These are phyloP conservation scores for Arvicola amphibius DNA, from an alignment of 2,797 vertebrate species.

Conservation along the genomic window DNA sequence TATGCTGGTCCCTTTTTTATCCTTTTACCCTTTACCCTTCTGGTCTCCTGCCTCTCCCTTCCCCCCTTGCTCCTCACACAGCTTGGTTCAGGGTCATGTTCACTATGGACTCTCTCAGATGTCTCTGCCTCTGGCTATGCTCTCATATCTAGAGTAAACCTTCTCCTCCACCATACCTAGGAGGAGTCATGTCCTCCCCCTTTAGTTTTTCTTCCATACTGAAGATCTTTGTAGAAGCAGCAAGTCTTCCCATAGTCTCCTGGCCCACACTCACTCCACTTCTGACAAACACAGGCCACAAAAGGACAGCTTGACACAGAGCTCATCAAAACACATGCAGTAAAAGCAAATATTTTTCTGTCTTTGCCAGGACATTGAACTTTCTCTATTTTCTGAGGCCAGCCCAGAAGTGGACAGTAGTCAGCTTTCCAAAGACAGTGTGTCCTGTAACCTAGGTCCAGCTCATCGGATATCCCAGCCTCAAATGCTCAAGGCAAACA, in stretches of 20 bases:
- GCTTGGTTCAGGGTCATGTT: neutral
- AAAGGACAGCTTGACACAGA: neutral
- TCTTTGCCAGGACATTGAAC: neutral
- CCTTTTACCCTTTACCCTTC: neutral
- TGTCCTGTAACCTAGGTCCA: neutral
- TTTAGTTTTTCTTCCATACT: neutral
- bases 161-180: neutral
- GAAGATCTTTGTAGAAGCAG: neutral
- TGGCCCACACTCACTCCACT: neutral
- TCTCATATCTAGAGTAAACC: neutral
- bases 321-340: neutral
- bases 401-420: neutral
- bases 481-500: neutral
- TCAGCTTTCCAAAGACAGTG: slow-evolving; percentile 11
- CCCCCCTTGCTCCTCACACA: neutral
- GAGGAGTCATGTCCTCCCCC: neutral
- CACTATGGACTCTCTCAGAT: neutral
- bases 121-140: neutral
- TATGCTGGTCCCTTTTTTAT: neutral
- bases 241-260: neutral
- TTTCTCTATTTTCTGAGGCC: neutral
- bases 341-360: neutral
- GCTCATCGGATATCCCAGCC: neutral
- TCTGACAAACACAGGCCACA: neutral
- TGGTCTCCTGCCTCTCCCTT: neutral